Base-by-base conservation (phyloP, 2,113 vertebrate species). In the Clarias magur region DNA sequence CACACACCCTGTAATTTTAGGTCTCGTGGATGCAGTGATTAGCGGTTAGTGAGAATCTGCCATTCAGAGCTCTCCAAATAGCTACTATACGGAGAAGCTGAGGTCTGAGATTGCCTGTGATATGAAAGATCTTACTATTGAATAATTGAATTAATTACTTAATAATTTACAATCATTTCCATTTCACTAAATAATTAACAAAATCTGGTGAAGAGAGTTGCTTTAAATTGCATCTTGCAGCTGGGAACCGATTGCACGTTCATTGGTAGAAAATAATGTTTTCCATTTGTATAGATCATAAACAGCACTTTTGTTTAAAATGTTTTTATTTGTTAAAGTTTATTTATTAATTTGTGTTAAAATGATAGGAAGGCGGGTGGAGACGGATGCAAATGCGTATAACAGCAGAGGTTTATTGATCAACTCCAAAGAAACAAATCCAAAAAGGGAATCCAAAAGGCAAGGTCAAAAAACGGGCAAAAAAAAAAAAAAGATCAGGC, bases 1-100 rank as follows among this genome's bases (percentile, higher is more conserved):
- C 19, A 53, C 42, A 63, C 84, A 63, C 73, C 73, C 84, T 54
- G 62, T 80, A 67, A 86, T 86, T 68, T 42, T n/a, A 63, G 62
- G 4, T 75, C 83, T 42, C 8, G 23, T 73, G 75, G 54, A 42
- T 53, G 25, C 34, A 53, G 48, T 85, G 84, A 86, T 86, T 68
- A 85, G 62, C n/a, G 57, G 75, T 68, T 86, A 67, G 21, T 13
- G 13, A 80, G 19, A 80, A 34, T 42, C 60, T 79, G 84, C 59
- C 60, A 23, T 7, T 80, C 16, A 15, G 21, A 15, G 27, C 0
- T 34, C 53, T 67, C 75, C 27, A 80, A 57, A 84, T n/a, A 70
- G 53, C n/a, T 34, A 0, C 15, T 17, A 2, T 7, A 59, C 59
- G 12, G 5, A 3, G 1, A 34, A 80, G 9, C 53, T 27, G 25